A percentile compares a stretch with the other conserved stretches of the same genome.
Evolutionary conservation across 2,797 vertebrate genomes (phyloP).

Genomic region (Platalea minor): DNA sequence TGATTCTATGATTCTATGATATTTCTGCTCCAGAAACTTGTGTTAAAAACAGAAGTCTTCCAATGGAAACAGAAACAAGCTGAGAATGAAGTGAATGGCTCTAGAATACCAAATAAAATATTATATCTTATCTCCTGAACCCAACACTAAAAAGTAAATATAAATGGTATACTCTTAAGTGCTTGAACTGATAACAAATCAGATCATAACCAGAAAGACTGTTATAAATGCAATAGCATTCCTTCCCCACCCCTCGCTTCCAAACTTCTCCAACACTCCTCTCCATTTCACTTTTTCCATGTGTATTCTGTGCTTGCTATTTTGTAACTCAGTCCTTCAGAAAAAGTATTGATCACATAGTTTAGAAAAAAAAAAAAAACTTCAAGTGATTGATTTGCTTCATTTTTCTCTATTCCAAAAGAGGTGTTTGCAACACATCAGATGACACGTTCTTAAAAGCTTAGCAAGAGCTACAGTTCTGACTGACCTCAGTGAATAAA

Average conservation of each 20-base stretch:
- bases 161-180: not conserved
- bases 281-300: not conserved
- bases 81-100: not conserved
- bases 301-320: not conserved
- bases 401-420: not conserved
- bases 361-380: not conserved
- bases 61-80: not conserved
- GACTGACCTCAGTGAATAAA: not conserved
- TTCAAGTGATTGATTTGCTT: not conserved
- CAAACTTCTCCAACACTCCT: not conserved
- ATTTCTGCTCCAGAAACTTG: not conserved
- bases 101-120: not conserved
- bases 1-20: too few relatives aligned
- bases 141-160: not conserved
- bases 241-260: not conserved
- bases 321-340: not conserved
- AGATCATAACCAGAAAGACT: not conserved
- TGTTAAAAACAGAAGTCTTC: not conserved
- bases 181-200: not conserved
- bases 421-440: not conserved
- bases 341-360: not conserved
- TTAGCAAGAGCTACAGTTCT: not conserved
- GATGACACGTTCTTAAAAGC: not conserved
- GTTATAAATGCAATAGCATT: rapidly evolving
- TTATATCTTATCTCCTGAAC: not conserved